Conservation (phyloP, 2,888 invertebrate species). For the Dryocosmus kuriphilus region DNA sequence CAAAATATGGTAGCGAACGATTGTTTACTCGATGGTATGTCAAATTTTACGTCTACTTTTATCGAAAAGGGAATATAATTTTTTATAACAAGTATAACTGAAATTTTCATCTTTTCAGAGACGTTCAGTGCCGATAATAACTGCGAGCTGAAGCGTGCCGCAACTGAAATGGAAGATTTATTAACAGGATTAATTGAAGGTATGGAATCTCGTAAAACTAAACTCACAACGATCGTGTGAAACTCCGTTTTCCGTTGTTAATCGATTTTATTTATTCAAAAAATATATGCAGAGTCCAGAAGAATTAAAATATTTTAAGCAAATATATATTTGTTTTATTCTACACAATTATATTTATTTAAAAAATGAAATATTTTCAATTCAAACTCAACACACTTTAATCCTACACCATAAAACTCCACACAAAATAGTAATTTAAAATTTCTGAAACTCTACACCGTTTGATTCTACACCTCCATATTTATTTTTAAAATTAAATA, state of each 20-base stretch:
- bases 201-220: slow-evolving; percentile 79
- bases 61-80: background rate
- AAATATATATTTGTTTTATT: no score
- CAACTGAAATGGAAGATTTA: slow-evolving; percentile 85
- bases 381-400: no score
- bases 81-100: background rate
- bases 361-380: no score
- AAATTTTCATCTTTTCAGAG: slow-evolving; percentile 61
- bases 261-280: background rate
- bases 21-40: slow-evolving; percentile 34
- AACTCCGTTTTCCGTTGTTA: background rate
- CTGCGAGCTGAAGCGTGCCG: slow-evolving; percentile 83
- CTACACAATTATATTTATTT: no score
- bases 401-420: no score
- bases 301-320: background rate
- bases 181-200: slow-evolving; percentile 84
- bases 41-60: background rate
- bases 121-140: slow-evolving; percentile 79
- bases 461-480: no score
- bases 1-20: slow-evolving; percentile 86
- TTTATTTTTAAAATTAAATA: no score
- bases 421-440: no score
- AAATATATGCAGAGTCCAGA: background rate
- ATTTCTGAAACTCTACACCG: no score
- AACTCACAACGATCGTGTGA: slow-evolving; percentile 72